Conservation (phyloP, 1,140 invertebrate genomes). For the Doryteuthis pealeii region DNA sequence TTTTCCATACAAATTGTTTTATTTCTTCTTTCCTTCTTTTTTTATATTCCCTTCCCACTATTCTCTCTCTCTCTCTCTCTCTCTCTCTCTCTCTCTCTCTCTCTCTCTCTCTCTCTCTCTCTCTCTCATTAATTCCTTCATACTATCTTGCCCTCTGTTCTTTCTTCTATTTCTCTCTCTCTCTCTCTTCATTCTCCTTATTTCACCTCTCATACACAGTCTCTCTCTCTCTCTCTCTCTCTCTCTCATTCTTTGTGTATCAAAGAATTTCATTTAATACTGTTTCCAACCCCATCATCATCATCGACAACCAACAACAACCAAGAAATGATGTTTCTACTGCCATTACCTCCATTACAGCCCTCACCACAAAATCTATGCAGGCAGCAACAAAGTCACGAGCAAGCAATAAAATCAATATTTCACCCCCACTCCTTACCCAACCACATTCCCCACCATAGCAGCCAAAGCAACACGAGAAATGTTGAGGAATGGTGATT, state of each 20-base stretch:
- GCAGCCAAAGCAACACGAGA: no score
- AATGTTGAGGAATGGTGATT: no score
- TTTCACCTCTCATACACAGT: neutral
- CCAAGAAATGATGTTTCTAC: no score
- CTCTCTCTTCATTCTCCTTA: no score
- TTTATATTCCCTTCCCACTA: neutral
- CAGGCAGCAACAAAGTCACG: no score
- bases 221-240: neutral
- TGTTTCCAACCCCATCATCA: neutral
- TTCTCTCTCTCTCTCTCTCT: constrained; percentile 19
- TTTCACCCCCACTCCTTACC: no score
- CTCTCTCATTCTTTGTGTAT: neutral
- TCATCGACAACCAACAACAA: neutral
- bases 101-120: constrained; percentile 21
- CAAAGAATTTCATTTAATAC: neutral
- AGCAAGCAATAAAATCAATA: no score
- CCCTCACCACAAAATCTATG: no score
- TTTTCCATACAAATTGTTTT: neutral
- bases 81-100: no score
- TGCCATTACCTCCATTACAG: no score
- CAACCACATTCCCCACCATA: no score
- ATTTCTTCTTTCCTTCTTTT: neutral
- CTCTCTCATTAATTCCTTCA: neutral
- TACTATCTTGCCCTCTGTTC: neutral
- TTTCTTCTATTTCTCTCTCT: no score